Evolutionary conservation across 2,113 vertebrate genomes (phyloP).

Genomic region (Elaphurus davidianus): DNA sequence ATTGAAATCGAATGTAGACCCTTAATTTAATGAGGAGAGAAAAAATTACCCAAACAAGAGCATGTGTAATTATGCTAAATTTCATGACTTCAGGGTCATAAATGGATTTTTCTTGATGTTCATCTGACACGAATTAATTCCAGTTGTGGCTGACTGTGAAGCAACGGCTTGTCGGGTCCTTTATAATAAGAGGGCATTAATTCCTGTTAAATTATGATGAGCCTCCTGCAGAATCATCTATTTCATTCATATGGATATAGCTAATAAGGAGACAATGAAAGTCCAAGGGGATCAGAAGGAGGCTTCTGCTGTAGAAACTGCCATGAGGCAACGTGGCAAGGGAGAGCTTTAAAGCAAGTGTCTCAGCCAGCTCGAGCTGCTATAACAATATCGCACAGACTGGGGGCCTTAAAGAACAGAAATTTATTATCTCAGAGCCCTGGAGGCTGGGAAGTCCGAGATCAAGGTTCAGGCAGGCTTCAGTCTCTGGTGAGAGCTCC

Average conservation of each 20-base stretch:
- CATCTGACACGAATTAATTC: constrained; percentile 80
- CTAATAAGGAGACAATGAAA: constrained; percentile 43
- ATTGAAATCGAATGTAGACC: constrained; percentile 66
- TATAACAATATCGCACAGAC: background rate
- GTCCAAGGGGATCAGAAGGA: background rate
- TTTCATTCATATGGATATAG: constrained; percentile 21
- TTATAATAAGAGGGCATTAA: constrained; percentile 73
- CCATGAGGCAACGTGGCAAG: background rate
- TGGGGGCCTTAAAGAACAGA: background rate
- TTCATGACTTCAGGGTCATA: constrained; percentile 80
- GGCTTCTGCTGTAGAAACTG: constrained; percentile 9
- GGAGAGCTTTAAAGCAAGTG: background rate
- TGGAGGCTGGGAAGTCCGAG: background rate
- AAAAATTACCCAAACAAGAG: constrained; percentile 75
- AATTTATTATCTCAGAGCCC: background rate
- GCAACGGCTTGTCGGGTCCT: constrained; percentile 58
- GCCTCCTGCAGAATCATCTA: constrained; percentile 51
- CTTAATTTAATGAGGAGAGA: constrained; percentile 77
- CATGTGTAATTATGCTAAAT: constrained; percentile 83
- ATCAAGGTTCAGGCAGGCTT: background rate
- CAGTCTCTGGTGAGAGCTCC: background rate
- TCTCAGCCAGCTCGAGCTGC: background rate
- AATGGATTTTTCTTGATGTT: constrained; percentile 82
- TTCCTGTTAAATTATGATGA: constrained; percentile 66
- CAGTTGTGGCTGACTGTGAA: constrained; percentile 69